Percentiles rank a stretch among this genome's conserved stretches.
Evolutionary conservation across 1,140 invertebrate genomes (phyloP).

Genomic region (Pollicipes pollicipes): DNA sequence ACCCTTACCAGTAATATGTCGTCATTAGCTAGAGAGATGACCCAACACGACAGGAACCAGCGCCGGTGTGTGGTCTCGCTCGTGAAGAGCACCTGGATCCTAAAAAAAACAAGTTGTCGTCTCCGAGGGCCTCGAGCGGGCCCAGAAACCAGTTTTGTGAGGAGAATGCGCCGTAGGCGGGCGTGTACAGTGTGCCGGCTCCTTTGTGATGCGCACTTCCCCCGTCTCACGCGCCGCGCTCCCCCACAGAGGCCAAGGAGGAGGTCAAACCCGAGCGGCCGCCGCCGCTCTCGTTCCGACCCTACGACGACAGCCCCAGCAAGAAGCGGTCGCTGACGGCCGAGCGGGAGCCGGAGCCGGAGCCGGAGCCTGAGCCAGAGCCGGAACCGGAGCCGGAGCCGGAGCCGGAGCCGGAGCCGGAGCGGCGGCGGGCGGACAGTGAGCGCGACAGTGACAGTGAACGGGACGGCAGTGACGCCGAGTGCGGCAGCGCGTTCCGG

Average conservation of each 20-base stretch:
- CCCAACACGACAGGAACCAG: neutral
- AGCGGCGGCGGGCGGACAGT: neutral
- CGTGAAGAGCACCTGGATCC: neutral
- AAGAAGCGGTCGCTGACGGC: slow-evolving; percentile 42
- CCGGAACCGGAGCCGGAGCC: too few relatives aligned
- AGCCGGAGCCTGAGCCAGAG: too few relatives aligned
- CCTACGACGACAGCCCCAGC: slow-evolving; percentile 26
- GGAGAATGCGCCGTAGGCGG: too few relatives aligned
- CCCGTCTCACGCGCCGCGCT: too few relatives aligned
- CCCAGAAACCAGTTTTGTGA: too few relatives aligned
- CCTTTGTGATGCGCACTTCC: too few relatives aligned
- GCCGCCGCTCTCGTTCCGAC: slow-evolving; percentile 18
- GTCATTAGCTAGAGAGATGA: neutral
- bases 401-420: neutral
- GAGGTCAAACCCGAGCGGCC: neutral
- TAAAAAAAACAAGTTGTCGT: too few relatives aligned
- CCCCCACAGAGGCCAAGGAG: neutral
- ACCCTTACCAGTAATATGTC: neutral
- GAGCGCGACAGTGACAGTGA: neutral
- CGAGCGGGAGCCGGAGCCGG: neutral
- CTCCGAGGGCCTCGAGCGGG: too few relatives aligned
- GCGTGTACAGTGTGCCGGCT: too few relatives aligned
- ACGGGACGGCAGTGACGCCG: slow-evolving; percentile 21
- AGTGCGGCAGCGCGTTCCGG: slow-evolving; percentile 13
- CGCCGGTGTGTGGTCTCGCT: neutral